Base-by-base conservation (phyloP, 2,797 vertebrate species). In the Smutsia temminckii region DNA sequence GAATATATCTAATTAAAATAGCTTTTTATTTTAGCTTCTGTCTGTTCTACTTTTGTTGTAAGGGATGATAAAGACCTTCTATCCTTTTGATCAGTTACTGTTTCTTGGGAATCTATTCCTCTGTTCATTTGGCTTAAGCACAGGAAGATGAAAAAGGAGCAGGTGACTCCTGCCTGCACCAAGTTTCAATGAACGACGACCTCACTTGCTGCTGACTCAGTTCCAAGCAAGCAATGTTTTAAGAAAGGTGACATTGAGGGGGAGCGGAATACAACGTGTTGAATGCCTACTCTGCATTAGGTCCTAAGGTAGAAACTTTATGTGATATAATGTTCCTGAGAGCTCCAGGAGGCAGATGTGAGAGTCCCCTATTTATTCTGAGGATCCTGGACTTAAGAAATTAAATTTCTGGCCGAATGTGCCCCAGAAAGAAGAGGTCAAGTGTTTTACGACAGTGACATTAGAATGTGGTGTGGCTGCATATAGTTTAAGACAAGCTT, bases 391-490 rank as follows among this genome's bases (percentile, higher is more conserved):
- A 93, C 11, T 3, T 83, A 57, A 27, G 9, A 83, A 42, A 4
- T 68, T 66, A 37, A 21, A 55, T 61, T 64, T 29, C 23, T 40
- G 5, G 8, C 8, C n/a, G 16, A n/a, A 29, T 12, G 0, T 18
- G 14, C 8, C 46, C 13, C 10, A 64, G 13, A 13, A 92, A 51
- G 23, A 85, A 74, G 21, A 59, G 4, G 16, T 69, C 7, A 16
- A 5, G 1, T 34, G 0, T 34, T 13, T 25, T 21, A n/a, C 29
- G 25, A 7, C 0, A 4, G 18, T 55, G 4, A 49, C 27, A 42
- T 42, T 77, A 25, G 25, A 2, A 72, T 25, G 40, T 32, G n/a
- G 18, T 1, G 57, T 51, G 14, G 27, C 10, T 92, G 32, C 27
- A 57, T 72, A 29, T 14, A 16, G 1, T 42, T 74, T 53, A 61